phyloP scores from a whole-genome alignment of 2,113 vertebrate genomes.

The Aphyosemion australe region DNA sequence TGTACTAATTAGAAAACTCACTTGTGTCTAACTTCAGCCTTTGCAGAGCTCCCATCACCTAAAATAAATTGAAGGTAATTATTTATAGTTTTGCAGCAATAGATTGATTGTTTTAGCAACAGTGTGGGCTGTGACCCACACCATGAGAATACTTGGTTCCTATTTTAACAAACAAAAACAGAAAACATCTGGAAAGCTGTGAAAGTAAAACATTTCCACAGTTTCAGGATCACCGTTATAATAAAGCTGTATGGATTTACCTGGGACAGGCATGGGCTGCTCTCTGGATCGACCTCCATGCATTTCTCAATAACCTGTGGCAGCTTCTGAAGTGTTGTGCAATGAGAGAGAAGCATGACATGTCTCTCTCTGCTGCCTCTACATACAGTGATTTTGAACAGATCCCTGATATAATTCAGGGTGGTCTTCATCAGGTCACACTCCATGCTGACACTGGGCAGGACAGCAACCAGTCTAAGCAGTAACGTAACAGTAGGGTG shows the following conservation, averaged over 20 bases:
- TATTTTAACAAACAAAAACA: too few relatives aligned
- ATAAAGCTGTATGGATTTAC: conserved; percentile 36
- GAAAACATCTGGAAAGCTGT: too few relatives aligned
- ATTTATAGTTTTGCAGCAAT: too few relatives aligned
- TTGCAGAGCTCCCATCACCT: conserved; percentile 71
- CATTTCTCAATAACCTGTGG: conserved; percentile 91
- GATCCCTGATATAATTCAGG: conserved; percentile 85
- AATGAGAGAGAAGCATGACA: conserved; percentile 89
- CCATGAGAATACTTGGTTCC: too few relatives aligned
- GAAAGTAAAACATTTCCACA: too few relatives aligned
- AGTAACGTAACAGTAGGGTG: conserved; percentile 88
- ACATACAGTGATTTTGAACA: conserved; percentile 84
- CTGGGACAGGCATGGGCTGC: conserved; percentile 69
- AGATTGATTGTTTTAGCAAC: neutral
- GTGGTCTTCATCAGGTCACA: conserved; percentile 88
- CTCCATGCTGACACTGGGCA: conserved; percentile 92
- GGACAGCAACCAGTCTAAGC: conserved; percentile 88
- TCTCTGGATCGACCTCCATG: conserved; percentile 85
- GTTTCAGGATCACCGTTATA: neutral
- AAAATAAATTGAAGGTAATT: conserved; percentile 12
- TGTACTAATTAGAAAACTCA: conserved; percentile 48
- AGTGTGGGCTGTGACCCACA: neutral
- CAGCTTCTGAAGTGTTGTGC: conserved; percentile 84
- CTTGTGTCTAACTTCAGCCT: conserved; percentile 66
- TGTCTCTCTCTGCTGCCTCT: conserved; percentile 82